Percentiles rank a stretch among this genome's conserved stretches.
These are phyloP conservation scores for Alauda arvensis DNA, from an alignment of 2,797 vertebrate genomes.

Conservation along the genomic window DNA sequence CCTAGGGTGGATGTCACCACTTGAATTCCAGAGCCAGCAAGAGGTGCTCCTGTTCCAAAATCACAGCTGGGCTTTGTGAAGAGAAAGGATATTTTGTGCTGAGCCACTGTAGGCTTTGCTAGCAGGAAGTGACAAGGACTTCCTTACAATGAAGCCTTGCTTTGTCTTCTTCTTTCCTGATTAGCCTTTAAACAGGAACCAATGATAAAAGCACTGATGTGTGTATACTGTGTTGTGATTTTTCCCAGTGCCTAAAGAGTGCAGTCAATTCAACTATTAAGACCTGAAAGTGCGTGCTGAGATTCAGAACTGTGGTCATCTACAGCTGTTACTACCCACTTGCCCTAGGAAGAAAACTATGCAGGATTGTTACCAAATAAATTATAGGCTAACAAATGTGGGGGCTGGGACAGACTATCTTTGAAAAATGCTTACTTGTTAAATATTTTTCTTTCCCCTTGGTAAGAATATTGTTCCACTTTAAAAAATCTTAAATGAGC, in stretches of 20 bases:
- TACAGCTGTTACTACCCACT: not conserved
- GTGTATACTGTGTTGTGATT: not conserved
- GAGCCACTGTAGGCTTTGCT: not conserved
- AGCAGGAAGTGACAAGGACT: slow-evolving; percentile 29
- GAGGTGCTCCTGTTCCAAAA: not conserved
- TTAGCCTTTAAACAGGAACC: slow-evolving; percentile 13
- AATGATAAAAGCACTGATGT: not conserved
- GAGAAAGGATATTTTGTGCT: slow-evolving; percentile 33
- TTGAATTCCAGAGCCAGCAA: slow-evolving; percentile 20
- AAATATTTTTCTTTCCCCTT: not conserved
- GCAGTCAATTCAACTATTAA: not conserved
- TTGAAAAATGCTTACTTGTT: slow-evolving; percentile 6
- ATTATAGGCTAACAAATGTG: not conserved
- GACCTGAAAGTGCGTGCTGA: not conserved
- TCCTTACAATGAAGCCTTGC: slow-evolving; percentile 10
- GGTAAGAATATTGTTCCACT: not conserved
- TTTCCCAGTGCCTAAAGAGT: not conserved
- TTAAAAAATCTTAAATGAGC: not conserved
- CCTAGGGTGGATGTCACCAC: not conserved
- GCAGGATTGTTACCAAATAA: not conserved
- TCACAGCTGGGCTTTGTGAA: slow-evolving; percentile 15
- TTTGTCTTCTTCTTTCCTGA: slow-evolving; percentile 25
- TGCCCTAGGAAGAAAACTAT: not conserved
- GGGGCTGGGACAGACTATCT: not conserved
- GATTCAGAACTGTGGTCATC: not conserved